Conservation (phyloP, 2,113 vertebrate genomes). For the Urocitellus parryii region DNA sequence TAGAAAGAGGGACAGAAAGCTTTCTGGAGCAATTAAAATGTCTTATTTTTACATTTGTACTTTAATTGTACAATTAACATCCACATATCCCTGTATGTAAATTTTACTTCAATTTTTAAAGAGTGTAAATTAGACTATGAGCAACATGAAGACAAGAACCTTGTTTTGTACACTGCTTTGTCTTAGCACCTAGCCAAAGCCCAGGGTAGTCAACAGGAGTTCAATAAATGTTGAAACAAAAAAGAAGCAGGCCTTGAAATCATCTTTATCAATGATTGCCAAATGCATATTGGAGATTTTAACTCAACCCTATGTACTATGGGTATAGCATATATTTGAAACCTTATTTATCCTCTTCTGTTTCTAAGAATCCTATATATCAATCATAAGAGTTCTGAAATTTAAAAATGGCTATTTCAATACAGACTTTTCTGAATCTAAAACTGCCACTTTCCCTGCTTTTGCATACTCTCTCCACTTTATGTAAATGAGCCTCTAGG, state of each 20-base stretch:
- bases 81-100: not conserved
- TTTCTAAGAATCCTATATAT: constrained; percentile 35
- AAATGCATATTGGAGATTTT: constrained; percentile 18
- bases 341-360: not conserved
- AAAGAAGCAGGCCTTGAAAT: not conserved
- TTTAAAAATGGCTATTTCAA: constrained; percentile 19
- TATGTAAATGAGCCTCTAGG: not conserved
- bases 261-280: not conserved
- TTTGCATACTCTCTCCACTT: not conserved
- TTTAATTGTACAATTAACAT: not conserved
- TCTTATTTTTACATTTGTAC: not conserved
- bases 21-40: constrained; percentile 21
- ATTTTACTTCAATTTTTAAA: constrained; percentile 24
- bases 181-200: not conserved
- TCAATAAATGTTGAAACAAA: not conserved
- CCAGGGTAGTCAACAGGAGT: not conserved
- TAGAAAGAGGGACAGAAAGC: not conserved
- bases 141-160: not conserved
- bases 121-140: not conserved
- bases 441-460: not conserved
- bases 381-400: constrained; percentile 13
- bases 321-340: constrained; percentile 12
- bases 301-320: not conserved
- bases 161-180: not conserved
- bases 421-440: not conserved